Base-by-base conservation (phyloP, 2,888 invertebrate genomes). In the Acanthosoma haemorrhoidale region DNA sequence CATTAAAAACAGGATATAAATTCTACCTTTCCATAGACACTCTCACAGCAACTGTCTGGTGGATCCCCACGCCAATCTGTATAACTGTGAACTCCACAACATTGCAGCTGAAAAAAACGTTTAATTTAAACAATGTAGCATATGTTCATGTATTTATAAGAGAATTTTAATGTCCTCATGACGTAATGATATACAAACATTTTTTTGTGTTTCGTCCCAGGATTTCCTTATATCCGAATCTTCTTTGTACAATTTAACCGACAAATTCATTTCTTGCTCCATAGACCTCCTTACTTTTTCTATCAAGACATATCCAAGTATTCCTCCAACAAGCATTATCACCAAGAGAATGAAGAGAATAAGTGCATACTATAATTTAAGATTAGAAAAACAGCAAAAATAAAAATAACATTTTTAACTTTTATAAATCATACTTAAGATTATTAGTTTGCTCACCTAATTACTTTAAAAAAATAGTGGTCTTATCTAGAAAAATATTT, bases 341-440 rank as follows among this genome's bases (percentile, higher is more conserved):
- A 95, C 89, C 82, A 95, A 94, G 76, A 96, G 88, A 75, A 95
- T 84, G 78, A 95, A n/a, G n/a, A n/a, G n/a, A n/a, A n/a, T n/a
- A n/a, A n/a, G 36, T 13, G 36, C 36, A 9, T 6, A 36, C 36
- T 9, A 8, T 9, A 36, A 13, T 13, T 36, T 13, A 36, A 8
- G 13, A 9, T 9, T 13, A 36, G 8, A 36, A 8, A 36, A 9
- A 36, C 36, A 36, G 13, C 36, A 9, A 13, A 36, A 36, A 13
- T 36, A 9, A 36, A 36, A 36, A 36, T n/a, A n/a, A n/a, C n/a
- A n/a, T n/a, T n/a, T n/a, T n/a, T n/a, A n/a, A n/a, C n/a, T n/a
- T n/a, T n/a, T n/a, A n/a, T n/a, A n/a, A n/a, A n/a, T n/a, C n/a
- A n/a, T n/a, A n/a, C n/a, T n/a, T n/a, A n/a, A n/a, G n/a, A n/a